Percentiles rank a stretch among this genome's conserved stretches.
These are phyloP conservation scores for Riparia riparia DNA, from an alignment of 2,113 vertebrate species.

Conservation along the genomic window DNA sequence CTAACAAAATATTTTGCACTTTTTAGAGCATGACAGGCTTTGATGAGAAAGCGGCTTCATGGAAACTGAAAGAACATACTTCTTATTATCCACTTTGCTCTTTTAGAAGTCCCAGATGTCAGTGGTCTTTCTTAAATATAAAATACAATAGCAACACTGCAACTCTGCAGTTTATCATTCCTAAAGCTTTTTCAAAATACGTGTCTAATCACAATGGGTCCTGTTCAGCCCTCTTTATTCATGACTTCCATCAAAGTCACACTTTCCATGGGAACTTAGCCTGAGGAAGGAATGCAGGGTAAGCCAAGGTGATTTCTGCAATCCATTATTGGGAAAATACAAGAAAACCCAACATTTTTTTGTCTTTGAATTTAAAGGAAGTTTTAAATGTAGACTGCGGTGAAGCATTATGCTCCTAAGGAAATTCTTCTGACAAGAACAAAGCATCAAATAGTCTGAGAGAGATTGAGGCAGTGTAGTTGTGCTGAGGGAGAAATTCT, in stretches of 20 bases:
- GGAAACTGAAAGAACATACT: slow-evolving; percentile 16
- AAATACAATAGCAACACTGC: slow-evolving; percentile 21
- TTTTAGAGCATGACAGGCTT: slow-evolving; percentile 20
- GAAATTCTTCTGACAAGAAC: neutral
- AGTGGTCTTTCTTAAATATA: slow-evolving; percentile 30
- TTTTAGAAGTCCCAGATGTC: slow-evolving; percentile 3
- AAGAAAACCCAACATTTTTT: neutral
- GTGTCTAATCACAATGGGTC: neutral
- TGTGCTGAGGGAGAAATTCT: neutral
- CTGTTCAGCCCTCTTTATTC: neutral
- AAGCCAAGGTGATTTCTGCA: slow-evolving; percentile 19
- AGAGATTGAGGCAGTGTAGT: neutral
- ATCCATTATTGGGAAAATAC: neutral
- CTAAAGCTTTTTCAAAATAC: neutral
- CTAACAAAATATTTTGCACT: slow-evolving; percentile 27
- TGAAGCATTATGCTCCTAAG: neutral
- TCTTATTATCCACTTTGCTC: neutral
- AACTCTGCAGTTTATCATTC: slow-evolving; percentile 52
- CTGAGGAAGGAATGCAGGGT: neutral
- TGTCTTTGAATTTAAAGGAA: neutral
- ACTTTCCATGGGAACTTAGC: neutral
- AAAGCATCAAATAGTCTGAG: neutral
- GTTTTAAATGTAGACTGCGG: neutral
- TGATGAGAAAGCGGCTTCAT: slow-evolving; percentile 28
- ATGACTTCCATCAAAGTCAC: slow-evolving; percentile 3